These are phyloP conservation scores for Hydropotes inermis DNA, from an alignment of 2,113 vertebrate species.

Conservation along the genomic window DNA sequence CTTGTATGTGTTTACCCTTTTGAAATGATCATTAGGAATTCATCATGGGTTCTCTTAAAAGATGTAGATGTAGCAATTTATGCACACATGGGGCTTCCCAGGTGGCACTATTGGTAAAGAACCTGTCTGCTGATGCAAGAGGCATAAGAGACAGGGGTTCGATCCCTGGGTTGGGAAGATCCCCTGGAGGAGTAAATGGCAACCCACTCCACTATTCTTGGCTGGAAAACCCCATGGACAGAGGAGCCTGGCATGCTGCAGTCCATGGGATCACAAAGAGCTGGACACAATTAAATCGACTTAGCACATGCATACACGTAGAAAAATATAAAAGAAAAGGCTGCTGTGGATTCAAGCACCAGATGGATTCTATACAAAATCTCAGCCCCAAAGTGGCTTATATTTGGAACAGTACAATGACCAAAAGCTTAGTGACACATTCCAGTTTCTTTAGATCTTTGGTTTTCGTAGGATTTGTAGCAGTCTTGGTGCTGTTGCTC, in stretches of 20 bases:
- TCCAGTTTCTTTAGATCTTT: conserved; percentile 15
- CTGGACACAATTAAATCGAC: not conserved
- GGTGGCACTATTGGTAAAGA: not conserved
- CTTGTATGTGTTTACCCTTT: not conserved
- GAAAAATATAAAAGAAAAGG: conserved; percentile 28
- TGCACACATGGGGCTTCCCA: not conserved
- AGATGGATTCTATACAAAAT: conserved; percentile 40
- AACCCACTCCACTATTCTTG: not conserved
- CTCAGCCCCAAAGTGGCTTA: not conserved
- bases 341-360: conserved; percentile 15
- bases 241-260: not conserved
- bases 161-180: not conserved
- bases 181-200: not conserved
- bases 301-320: not conserved
- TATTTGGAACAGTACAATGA: conserved; percentile 50
- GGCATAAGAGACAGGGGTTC: not conserved
- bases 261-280: not conserved
- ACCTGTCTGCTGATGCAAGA: not conserved
- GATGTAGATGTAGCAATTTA: not conserved
- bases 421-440: not conserved
- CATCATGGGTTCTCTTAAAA: not conserved
- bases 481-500: not conserved
- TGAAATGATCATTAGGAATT: not conserved
- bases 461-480: not conserved
- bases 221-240: not conserved